These are phyloP conservation scores for Lineus longissimus DNA, from an alignment of 1,140 invertebrate species.

Conservation along the genomic window DNA sequence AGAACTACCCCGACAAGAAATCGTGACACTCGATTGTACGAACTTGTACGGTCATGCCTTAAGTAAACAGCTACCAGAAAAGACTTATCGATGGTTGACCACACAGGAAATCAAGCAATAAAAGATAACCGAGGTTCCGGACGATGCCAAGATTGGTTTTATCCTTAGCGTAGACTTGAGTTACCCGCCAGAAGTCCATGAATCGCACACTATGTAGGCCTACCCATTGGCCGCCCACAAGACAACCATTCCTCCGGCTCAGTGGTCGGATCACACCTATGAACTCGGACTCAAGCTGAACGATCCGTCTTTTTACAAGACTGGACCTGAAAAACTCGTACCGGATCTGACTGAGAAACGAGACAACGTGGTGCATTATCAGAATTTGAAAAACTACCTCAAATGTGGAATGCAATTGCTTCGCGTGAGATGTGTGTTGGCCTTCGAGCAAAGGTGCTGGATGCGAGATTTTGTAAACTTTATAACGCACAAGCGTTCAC, in stretches of 20 bases:
- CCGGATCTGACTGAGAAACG: not conserved
- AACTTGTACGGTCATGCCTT: not conserved
- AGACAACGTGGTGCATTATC: not conserved
- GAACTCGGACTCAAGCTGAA: not conserved
- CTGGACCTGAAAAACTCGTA: not conserved
- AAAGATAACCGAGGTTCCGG: not conserved
- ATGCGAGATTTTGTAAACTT: not conserved
- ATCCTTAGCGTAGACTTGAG: not conserved
- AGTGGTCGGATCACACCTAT: not conserved
- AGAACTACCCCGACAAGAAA: not conserved
- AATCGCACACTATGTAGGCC: not conserved
- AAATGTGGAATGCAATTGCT: not conserved
- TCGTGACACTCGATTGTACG: not conserved
- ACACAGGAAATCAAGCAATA: not conserved
- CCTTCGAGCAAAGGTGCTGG: not conserved
- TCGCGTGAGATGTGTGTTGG: not conserved
- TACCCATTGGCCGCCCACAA: not conserved
- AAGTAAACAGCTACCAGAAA: not conserved
- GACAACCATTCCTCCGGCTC: not conserved
- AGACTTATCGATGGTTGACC: not conserved
- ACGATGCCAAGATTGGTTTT: not conserved
- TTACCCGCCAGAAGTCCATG: not conserved
- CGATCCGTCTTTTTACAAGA: not conserved
- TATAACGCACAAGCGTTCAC: not conserved
- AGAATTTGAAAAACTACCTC: not conserved